phyloP scores from a whole-genome alignment of 2,113 vertebrate species.

The Cephalopterus ornatus region DNA sequence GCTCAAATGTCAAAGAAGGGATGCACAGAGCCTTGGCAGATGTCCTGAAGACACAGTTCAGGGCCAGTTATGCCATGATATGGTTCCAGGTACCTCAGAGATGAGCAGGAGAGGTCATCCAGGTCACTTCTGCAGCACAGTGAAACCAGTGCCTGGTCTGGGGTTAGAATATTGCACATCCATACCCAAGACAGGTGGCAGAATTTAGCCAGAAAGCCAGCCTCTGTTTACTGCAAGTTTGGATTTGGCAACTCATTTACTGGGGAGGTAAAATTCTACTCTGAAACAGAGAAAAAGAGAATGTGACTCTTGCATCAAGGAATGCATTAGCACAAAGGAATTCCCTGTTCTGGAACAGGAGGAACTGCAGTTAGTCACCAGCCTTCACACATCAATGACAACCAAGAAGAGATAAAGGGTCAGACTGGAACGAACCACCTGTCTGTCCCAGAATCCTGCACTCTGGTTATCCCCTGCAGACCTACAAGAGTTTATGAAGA shows the following conservation, averaged over 20 bases:
- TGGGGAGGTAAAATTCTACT: not conserved
- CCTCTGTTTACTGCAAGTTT: not conserved
- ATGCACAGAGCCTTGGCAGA: not conserved
- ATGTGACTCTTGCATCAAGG: accelerated
- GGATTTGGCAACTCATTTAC: not conserved
- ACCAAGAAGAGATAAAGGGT: not conserved
- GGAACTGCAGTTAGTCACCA: not conserved
- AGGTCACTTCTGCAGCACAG: not conserved
- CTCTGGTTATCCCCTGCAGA: not conserved
- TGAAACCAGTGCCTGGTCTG: not conserved
- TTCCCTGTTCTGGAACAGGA: not conserved
- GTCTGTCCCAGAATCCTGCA: not conserved
- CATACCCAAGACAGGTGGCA: not conserved
- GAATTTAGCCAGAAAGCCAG: not conserved
- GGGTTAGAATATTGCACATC: not conserved
- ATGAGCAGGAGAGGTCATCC: not conserved
- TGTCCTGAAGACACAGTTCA: not conserved
- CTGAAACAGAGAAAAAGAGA: not conserved
- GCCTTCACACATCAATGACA: not conserved
- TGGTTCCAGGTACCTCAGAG: not conserved
- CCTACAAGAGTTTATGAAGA: not conserved
- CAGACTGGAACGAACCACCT: not conserved
- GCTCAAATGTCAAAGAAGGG: not conserved
- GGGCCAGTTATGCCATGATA: not conserved
- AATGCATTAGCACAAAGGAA: not conserved